Conservation (phyloP, 2,113 vertebrate genomes). For the Ptilonorhynchus violaceus region DNA sequence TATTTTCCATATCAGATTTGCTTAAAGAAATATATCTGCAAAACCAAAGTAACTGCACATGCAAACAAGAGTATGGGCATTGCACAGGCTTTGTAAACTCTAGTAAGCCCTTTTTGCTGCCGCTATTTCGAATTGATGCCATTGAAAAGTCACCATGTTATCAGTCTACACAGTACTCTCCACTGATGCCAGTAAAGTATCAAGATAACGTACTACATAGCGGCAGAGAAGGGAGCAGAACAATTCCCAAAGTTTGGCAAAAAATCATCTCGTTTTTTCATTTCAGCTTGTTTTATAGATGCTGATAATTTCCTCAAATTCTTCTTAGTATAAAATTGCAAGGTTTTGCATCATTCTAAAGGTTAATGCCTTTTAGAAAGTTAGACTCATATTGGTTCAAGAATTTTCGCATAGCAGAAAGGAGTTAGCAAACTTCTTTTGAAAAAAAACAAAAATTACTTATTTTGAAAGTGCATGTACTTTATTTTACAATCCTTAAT, state of each 20-base stretch:
- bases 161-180: neutral
- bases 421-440: neutral
- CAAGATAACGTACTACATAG: neutral
- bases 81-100: neutral
- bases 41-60: neutral
- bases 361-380: neutral
- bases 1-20: neutral
- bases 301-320: neutral
- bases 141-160: neutral
- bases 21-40: neutral
- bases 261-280: neutral
- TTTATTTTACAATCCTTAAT: neutral
- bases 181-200: neutral
- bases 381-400: neutral
- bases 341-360: neutral
- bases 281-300: neutral
- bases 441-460: neutral
- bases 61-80: neutral
- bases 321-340: neutral
- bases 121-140: neutral
- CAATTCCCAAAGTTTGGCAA: neutral
- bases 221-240: neutral
- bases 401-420: neutral
- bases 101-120: neutral
- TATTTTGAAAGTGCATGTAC: neutral